These are phyloP conservation scores for Lacerta agilis DNA, from an alignment of 2,797 vertebrate species.

Conservation along the genomic window DNA sequence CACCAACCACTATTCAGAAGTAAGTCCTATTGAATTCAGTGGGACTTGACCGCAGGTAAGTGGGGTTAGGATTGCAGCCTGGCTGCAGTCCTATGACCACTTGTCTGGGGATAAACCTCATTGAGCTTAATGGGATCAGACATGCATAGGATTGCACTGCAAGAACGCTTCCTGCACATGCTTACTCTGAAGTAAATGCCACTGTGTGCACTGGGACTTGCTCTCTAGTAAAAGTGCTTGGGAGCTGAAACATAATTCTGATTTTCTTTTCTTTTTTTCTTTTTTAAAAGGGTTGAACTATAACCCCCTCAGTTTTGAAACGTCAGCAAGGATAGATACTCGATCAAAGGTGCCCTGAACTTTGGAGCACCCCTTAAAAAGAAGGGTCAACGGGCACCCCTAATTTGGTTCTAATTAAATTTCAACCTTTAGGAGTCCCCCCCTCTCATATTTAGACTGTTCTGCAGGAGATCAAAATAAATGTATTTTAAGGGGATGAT, in stretches of 20 bases:
- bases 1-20: not conserved
- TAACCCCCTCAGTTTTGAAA: not conserved
- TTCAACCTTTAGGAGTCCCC: not conserved
- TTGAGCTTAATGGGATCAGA: too few species aligned
- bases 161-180: too few species aligned
- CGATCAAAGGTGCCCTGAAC: not conserved
- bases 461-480: constrained; percentile 23
- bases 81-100: too few species aligned
- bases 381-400: not conserved
- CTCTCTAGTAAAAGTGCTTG: too few species aligned
- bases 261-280: too few species aligned
- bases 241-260: too few species aligned
- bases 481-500: not conserved
- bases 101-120: too few species aligned
- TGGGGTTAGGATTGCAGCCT: too few species aligned
- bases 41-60: not conserved
- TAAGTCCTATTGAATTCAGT: not conserved
- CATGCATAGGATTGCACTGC: too few species aligned
- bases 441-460: not conserved
- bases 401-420: not conserved
- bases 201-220: too few species aligned
- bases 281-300: not conserved
- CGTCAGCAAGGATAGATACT: not conserved
- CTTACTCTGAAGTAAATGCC: too few species aligned
- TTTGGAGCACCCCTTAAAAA: not conserved